Evolutionary conservation across 2,797 vertebrate species (phyloP), one percentile per base, ranked within the genome.

Genomic region (Enteromius viviparus): DNA sequence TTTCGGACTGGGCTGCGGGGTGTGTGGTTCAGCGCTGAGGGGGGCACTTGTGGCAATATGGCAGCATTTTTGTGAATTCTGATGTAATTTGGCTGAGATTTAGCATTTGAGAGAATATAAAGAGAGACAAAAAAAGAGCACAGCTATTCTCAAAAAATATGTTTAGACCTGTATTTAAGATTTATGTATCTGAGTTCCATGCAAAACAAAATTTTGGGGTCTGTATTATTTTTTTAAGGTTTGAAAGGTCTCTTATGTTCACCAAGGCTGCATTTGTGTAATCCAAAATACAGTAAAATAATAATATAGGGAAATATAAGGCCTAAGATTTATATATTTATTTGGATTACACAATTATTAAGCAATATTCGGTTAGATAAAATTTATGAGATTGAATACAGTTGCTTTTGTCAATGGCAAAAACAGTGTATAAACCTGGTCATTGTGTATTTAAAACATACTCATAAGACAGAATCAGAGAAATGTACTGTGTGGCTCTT

Each of bases 1-100:
- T 89, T 90, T 84, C 51, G 86, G 85, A 87, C 64, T 74, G 78
- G 82, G 29, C 49, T 21, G 32, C 77, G 88, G 92, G 89, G 88
- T 92, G 90, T 92, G 84, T 90, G 84, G 92, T 70, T 79, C 80
- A 32, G 66, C 34, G 40, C 53, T 51, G 42, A 70, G 29, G 29
- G 74, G 64, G 40, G 45, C 42, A 53, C 49, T 58, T 65, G 19
- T 42, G 49, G 60, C 17, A 68, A 32, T 75, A 65, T 51, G 45
- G 7, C 64, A 76, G 37, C 8, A 14, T 53, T 76, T 55, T 69
- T 69, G 23, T 68, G 45, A 66, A 29, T 82, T n/a, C 70, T 66
- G 62, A 76, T 58, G 45, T 23, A 15, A 51, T 14, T 19, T 37
- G 70, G 69, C 29, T 42, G 19, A 19, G 37, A 45, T 1, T 3